Evolutionary conservation across 2,888 invertebrate species (phyloP), one percentile per base, ranked within the genome.

Genomic region (Nemotelus pantherinus): DNA sequence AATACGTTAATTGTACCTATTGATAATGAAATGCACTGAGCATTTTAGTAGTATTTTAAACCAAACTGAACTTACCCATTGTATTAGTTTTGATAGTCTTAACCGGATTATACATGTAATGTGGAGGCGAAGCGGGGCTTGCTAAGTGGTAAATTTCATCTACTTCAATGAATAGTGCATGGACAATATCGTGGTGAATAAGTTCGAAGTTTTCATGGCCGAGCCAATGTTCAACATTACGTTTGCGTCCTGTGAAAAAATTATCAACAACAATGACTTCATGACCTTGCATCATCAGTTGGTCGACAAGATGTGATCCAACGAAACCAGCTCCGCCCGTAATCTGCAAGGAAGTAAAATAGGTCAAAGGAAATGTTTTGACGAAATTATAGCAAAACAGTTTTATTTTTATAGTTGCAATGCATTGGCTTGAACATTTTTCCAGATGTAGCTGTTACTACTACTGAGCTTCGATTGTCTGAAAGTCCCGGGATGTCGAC

Each of bases 81-180:
- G 99, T 98, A 87, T 99, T 99, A 0, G 99, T 99, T 88, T 99
- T 99, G 81, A 99, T 96, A 25, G 99, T 99, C 88, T 99, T 99
- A 2, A 99, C 98, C 48, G 99, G 99, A 89, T 99, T 99, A 85
- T 95, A 94, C 99, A 99, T 99, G 85, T 99, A 99, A 89, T 99
- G 99, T 0, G 98, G 98, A 43, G 99, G 99, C 82, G 98, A 98
- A 1, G 99, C 99, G 7, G 99, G 99, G 85, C 98, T 98, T 39
- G 99, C 99, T 84, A 99, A 89, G 86, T 99, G 99, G 87, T 99
- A 99, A 84, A 99, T 98, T 89, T 99, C 95, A 87, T 95, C 95
- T 75, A 98, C 98, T 91, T 99, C 99, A 80, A 99, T 94, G 87
- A 95, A 99, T 64, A 99, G 89, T 41, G 99, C 96, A 88, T 99